A percentile compares a stretch with the other conserved stretches of the same genome.
phyloP scores from a whole-genome alignment of 2,888 invertebrate genomes.

The Calameuta filiformis region DNA sequence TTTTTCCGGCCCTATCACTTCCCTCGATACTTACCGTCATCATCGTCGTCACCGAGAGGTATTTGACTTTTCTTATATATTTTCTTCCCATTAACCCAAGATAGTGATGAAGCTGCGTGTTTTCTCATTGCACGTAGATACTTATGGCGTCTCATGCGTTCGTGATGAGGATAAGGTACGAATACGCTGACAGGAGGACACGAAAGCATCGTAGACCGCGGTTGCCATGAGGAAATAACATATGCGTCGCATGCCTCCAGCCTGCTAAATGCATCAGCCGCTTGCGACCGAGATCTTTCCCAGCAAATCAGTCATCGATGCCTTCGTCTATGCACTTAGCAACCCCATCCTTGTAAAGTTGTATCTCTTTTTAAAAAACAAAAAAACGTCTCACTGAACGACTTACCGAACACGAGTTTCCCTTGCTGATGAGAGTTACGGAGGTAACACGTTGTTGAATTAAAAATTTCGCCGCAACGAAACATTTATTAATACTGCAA shows the following conservation, averaged over 20 bases:
- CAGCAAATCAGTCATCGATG: conserved; percentile 34
- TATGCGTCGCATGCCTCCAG: conserved; percentile 29
- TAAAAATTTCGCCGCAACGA: background rate
- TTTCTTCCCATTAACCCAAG: background rate
- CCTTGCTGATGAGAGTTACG: background rate
- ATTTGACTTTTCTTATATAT: background rate
- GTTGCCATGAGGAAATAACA: conserved; percentile 29
- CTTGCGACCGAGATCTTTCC: conserved; percentile 32
- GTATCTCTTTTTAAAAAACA: conserved; percentile 12
- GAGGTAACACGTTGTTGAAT: background rate
- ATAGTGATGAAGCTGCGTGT: background rate
- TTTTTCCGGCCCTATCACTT: background rate
- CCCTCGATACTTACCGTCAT: background rate
- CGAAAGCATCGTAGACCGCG: background rate
- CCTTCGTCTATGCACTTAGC: conserved; percentile 28
- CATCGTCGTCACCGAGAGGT: background rate
- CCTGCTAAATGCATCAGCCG: conserved; percentile 35
- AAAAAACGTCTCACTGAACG: conserved; percentile 17
- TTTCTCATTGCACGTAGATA: background rate
- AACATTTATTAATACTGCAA: background rate
- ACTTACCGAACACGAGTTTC: background rate
- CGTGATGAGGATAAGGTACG: background rate
- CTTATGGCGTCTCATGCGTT: background rate
- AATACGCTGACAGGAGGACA: background rate
- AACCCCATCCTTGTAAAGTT: conserved; percentile 10